Base-by-base conservation (phyloP, 2,797 vertebrate genomes). In the Sus cebifrons region DNA sequence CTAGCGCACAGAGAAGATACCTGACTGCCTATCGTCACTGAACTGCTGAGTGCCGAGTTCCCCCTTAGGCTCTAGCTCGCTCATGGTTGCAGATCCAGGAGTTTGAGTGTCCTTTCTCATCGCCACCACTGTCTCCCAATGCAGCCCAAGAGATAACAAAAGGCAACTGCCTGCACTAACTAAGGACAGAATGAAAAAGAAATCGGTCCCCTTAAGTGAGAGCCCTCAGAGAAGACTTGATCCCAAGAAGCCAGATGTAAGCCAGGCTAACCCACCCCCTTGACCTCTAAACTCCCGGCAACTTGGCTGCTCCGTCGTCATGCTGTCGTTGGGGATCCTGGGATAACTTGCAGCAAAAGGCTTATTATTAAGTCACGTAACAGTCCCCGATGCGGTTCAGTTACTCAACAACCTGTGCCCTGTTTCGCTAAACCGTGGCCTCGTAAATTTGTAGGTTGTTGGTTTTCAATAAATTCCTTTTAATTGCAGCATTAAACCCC, bases 401-500 rank as follows among this genome's bases (percentile, higher is more conserved):
- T 73, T 96, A 56, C 36, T 96, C 65, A 89, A 0, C 54, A 36
- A 0, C 56, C 71, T 86, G 1, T 78, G 20, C 58, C 27, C 0
- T 88, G 2, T 81, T 94, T 95, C 70, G 64, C 62, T 93, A 86
- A 96, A 94, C 74, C 29, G 0, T 68, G 71, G 87, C 60, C 97
- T 86, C 84, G 60, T 94, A 87, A 86, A 94, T 89, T 44, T 89
- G 70, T 64, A 92, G 81, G 62, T 70, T 64, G 60, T 94, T 95
- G 84, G 86, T 97, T 97, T 96, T 92, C 73, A 96, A 96, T 94
- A 87, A 92, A 91, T 93, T 91, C 60, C 67, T 93, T 94, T 87
- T 94, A 91, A 96, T 95, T 94, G 25, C 88, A 84, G 18, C 67
- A 56, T 91, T 96, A 97, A 97, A 81, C 52, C 74, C 44, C 62